phyloP scores from a whole-genome alignment of 2,888 invertebrate species.

The Blomia tropicalis region DNA sequence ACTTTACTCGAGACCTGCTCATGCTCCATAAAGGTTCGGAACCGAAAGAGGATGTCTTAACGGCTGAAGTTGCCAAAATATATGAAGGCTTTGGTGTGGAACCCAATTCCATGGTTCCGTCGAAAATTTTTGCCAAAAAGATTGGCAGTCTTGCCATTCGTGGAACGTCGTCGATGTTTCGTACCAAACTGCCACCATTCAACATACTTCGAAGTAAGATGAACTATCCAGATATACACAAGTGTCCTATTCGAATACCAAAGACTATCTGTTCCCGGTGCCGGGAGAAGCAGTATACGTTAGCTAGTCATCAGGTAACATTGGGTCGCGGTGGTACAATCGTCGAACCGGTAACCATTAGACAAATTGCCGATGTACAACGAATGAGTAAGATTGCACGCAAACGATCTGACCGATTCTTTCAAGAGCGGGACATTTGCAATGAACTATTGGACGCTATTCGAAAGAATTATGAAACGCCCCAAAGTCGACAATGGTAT shows the following conservation, averaged over 20 bases:
- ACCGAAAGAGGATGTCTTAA: neutral
- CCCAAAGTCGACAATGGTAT: neutral
- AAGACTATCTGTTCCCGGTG: neutral
- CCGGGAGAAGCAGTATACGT: conserved; percentile 25
- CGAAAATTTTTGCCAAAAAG: neutral
- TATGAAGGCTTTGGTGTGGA: neutral
- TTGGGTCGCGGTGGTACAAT: conserved; percentile 44
- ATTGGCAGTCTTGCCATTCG: conserved; percentile 50
- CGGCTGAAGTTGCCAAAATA: neutral
- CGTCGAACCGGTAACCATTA: conserved; percentile 32
- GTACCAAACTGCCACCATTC: conserved; percentile 41
- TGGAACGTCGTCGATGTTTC: conserved; percentile 50
- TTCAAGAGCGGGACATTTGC: neutral
- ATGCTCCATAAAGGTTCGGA: neutral
- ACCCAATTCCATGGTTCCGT: neutral
- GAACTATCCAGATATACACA: conserved; percentile 3
- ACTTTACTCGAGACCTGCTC: neutral
- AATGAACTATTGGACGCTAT: conserved; percentile 20
- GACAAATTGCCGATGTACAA: neutral
- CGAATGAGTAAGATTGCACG: conserved; percentile 30
- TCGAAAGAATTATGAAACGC: neutral
- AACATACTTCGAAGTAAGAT: conserved; percentile 15
- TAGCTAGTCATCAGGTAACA: conserved; percentile 45
- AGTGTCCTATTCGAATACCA: neutral
- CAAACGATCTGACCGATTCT: conserved; percentile 19